Base-by-base conservation (phyloP, 2,888 invertebrate species). In the Cheilosia soror region DNA sequence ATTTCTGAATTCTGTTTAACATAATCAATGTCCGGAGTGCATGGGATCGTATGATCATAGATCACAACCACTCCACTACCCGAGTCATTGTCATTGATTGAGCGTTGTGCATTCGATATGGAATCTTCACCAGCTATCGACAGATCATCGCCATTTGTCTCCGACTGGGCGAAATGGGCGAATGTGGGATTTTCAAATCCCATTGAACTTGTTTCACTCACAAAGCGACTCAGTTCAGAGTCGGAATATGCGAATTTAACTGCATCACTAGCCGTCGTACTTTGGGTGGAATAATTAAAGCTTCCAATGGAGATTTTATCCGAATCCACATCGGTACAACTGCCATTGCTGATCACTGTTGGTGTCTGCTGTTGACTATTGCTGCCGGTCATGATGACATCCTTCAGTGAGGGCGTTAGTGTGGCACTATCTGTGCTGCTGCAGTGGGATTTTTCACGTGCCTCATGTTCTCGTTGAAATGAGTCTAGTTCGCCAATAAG, bases 401-500 rank as follows among this genome's bases (percentile, higher is more conserved):
- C 87, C 57, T 62, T 87, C 81, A 85, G 58, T 13, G 81, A 84
- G 63, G 78, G 83, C 15, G 73, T 73, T 2, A 79, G 66, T 0
- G 84, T 84, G 76, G 60, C 89, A 77, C 66, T 82, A 65, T 66
- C 87, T 63, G 68, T 88, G 81, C 69, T 87, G 89, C 87, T 89
- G 85, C 80, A 89, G 86, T 88, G 89, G 83, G 88, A 84, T 57
- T 76, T 80, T 68, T 91, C 91, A 88, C 90, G 90, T 87, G 90
- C 90, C 89, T 92, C 92, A 87, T 92, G 92, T 88, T 93, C 92
- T 83, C 92, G 92, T 92, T 92, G 92, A 88, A 93, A 92, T 83
- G 92, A 91, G 90, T 92, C 92, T 90, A 92, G 89, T 92, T 92
- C 92, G 90, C 93, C 92, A 91, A 92, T 92, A 89, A 92, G 90